phyloP scores from a whole-genome alignment of 2,797 vertebrate species.

The Heteromormyrus szaboi region DNA sequence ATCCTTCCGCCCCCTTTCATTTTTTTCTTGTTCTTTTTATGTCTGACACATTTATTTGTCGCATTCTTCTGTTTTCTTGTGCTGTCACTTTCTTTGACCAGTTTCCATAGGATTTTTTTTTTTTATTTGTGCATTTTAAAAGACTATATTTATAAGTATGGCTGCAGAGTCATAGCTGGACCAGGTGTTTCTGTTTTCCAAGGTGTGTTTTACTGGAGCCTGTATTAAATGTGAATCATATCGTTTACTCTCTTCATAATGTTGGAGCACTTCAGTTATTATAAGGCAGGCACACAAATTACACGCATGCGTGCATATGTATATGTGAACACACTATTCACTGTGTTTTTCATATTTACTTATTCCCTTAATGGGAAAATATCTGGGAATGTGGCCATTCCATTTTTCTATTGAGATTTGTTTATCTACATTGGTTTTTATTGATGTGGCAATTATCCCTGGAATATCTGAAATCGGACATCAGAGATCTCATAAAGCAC shows the following conservation, averaged over 20 bases:
- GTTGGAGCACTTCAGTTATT: not conserved
- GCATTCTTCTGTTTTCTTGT: not conserved
- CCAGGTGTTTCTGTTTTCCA: not conserved
- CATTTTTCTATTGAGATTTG: conserved; percentile 62
- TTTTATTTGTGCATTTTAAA: not conserved
- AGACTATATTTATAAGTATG: not conserved
- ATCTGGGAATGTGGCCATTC: conserved; percentile 52
- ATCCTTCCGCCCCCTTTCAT: not conserved
- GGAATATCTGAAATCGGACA: conserved; percentile 62
- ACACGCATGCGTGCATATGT: not conserved
- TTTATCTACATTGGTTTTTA: conserved; percentile 69
- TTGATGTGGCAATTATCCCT: conserved; percentile 69
- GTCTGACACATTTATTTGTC: not conserved
- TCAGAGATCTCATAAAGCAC: conserved; percentile 58
- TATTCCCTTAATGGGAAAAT: not conserved
- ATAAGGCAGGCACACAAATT: not conserved
- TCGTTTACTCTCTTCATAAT: not conserved
- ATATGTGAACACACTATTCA: not conserved
- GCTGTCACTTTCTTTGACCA: not conserved
- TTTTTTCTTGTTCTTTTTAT: not conserved
- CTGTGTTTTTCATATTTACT: not conserved
- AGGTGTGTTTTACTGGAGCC: not conserved
- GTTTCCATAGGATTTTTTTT: not conserved
- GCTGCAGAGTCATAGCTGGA: not conserved
- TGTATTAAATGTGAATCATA: not conserved